Base-by-base conservation (phyloP, 1,140 invertebrate species). In the Drosophila dunni region DNA sequence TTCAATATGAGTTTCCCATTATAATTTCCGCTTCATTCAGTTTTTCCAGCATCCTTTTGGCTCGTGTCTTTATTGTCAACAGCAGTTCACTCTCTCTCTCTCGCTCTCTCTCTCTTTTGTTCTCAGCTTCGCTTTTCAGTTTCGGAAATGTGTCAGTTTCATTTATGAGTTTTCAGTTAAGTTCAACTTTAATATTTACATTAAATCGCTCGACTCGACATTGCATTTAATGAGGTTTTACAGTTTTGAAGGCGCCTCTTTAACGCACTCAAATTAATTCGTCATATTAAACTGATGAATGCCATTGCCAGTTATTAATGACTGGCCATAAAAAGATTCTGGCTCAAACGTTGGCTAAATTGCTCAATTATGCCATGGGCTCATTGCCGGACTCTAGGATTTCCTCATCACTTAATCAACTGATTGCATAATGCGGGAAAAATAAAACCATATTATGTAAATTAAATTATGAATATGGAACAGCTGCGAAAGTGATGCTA, bases 281-380 rank as follows among this genome's bases (percentile, higher is more conserved):
- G 79, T 71, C 61, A 85, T 82, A 88, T 88, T 82, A 79, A 79
- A 79, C 82, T 79, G 79, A 85, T 82, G 78, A 88, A 85, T 86
- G 83, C 58, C 50, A 7, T 64, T 33, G 57, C 45, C 69, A 45
- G 58, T 76, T 76, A 85, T 85, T 88, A 76, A 85, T 88, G 79
- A 44, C 42, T 40, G n/a, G n/a, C 42, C 58, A 75, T 58, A 57
- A 70, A 29, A 60, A 40, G 75, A 33, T n/a, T 42, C 33, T 17
- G 46, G 44, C 51, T 45, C 67, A 66, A 46, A 20, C 15, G 40
- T 24, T 46, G 38, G 40, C 42, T 38, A 72, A 78, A 77, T 68
- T 79, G 75, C 75, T 70, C 74, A 77, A 71, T 67, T 60, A 62
- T 53, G 42, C 40, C 34, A 17, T 42, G 11, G 34, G 51, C 53